Base-by-base conservation (phyloP, 2,797 vertebrate genomes). In the Cryptoprocta ferox region DNA sequence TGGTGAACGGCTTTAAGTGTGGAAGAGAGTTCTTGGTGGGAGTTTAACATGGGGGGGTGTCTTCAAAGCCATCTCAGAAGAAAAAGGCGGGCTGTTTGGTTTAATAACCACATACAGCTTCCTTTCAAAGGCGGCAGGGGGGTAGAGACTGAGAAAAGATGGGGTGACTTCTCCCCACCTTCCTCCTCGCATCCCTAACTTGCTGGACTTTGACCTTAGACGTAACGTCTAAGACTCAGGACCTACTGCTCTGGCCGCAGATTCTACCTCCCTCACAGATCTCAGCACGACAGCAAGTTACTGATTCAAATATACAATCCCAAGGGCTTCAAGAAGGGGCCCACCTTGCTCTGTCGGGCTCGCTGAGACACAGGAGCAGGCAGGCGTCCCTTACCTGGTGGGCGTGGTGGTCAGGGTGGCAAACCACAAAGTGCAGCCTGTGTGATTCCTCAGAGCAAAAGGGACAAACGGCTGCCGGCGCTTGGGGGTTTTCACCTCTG, bases 361-460 rank as follows among this genome's bases (percentile, higher is more conserved):
- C 37, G 48, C 24, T 61, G 70, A 63, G 1, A 14, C 21, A 2
- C 45, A 53, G 24, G 42, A 66, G 79, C 71, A 4, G 2, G 79
- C 71, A 4, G 2, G 4, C 37, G 53, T 8, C 92, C 48, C 98
- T 98, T 98, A 99, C 99, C 99, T 99, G n/a, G 99, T 99, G 2
- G 99, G 99, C 0, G 99, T 99, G 6, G 99, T 99, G 18, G 99
- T 99, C 71, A 99, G 98, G 2, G 99, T 99, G 89, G 99, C 99
- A 86, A 99, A 99, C 99, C 99, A 99, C 97, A 99, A 98, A 8
- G 99, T 99, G 65, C 99, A 99, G 1, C 99, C 99, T 0, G 99
- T 99, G 97, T 99, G 99, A 97, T 99, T 99, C n/a, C 99, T 98
- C 70, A 99, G 98, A 26, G 99, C 99, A 37, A 99, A 99, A 0